Percentiles rank a stretch among this genome's conserved stretches.
Conservation (phyloP, 2,888 invertebrate genomes). For the Ornithoptera priamus region DNA sequence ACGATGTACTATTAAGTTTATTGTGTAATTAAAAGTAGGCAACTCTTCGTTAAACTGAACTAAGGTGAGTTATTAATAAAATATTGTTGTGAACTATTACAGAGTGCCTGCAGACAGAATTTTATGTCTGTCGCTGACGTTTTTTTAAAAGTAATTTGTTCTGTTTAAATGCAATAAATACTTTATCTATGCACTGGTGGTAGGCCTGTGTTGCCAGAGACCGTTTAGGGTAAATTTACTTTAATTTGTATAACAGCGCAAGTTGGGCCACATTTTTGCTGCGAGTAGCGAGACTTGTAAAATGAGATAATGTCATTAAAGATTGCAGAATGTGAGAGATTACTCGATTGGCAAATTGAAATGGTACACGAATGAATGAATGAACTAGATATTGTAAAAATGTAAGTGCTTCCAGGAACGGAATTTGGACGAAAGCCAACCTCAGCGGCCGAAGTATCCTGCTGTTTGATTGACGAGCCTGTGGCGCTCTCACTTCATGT, state of each 20-base stretch:
- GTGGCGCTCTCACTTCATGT: constrained; percentile 1
- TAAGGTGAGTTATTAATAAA: too few species aligned
- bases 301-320: background rate
- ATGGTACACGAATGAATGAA: constrained; percentile 27
- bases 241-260: background rate
- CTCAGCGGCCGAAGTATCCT: constrained; percentile 4
- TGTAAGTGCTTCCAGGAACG: constrained; percentile 10
- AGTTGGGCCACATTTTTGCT: background rate
- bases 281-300: background rate
- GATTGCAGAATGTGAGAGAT: background rate
- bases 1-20: too few species aligned
- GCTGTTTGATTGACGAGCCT: constrained; percentile 13
- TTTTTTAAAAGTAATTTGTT: too few species aligned
- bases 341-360: constrained; percentile 24
- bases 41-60: too few species aligned
- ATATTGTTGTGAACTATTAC: too few species aligned
- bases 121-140: too few species aligned
- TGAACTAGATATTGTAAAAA: constrained; percentile 13
- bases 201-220: too few species aligned
- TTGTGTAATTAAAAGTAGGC: too few species aligned
- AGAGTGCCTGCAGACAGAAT: too few species aligned
- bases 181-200: too few species aligned
- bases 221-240: too few species aligned
- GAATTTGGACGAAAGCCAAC: constrained; percentile 16
- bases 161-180: too few species aligned